Percentiles rank a stretch among this genome's conserved stretches.
phyloP scores from a whole-genome alignment of 2,797 vertebrate species.

The Falco concolor region DNA sequence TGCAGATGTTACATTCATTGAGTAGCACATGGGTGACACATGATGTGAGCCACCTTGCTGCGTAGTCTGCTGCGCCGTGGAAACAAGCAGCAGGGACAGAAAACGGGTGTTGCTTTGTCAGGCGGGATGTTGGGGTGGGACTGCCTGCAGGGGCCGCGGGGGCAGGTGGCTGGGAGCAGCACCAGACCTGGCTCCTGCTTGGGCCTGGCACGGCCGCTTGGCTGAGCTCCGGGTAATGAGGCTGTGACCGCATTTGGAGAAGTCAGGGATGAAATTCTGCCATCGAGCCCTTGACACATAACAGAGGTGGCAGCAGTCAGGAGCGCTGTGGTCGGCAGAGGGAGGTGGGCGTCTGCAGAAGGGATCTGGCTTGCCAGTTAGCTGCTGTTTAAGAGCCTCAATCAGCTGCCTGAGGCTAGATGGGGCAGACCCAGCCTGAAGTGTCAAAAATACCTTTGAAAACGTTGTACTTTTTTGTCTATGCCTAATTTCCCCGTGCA shows the following conservation, averaged over 20 bases:
- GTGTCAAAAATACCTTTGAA: not conserved
- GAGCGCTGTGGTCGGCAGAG: not conserved
- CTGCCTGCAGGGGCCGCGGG: not conserved
- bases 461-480: not conserved
- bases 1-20: not conserved
- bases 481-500: not conserved
- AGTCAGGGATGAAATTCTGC: not conserved
- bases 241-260: not conserved
- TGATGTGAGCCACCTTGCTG: not conserved
- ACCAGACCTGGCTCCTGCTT: not conserved
- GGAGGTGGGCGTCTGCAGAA: not conserved
- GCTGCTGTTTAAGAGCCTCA: not conserved
- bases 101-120: rapidly evolving
- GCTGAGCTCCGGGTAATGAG: not conserved
- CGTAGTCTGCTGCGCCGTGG: rapidly evolving
- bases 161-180: not conserved
- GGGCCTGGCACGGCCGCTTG: not conserved
- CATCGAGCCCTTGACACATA: rapidly evolving
- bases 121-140: not conserved
- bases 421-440: not conserved
- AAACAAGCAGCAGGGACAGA: not conserved
- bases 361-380: not conserved
- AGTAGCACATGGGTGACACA: not conserved
- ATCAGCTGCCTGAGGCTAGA: not conserved
- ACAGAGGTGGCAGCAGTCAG: rapidly evolving